Evolutionary conservation across 2,113 vertebrate genomes (phyloP).

Genomic region (Lasiurus cinereus): DNA sequence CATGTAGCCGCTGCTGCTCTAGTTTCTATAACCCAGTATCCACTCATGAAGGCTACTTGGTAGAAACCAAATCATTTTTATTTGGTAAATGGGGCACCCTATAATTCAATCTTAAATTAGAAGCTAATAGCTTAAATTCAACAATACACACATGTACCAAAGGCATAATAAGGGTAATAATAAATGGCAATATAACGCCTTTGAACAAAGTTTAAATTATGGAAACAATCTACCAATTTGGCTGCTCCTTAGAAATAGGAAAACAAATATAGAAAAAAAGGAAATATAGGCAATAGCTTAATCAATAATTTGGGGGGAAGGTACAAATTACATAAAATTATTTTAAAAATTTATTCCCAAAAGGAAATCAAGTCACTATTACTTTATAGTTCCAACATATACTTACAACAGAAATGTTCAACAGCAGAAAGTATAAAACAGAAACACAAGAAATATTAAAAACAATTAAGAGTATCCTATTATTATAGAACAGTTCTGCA

Average conservation of each 20-base stretch:
- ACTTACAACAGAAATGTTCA: not conserved
- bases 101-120: slow-evolving; percentile 48
- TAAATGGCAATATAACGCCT: slow-evolving; percentile 15
- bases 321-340: not conserved
- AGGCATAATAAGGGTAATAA: slow-evolving; percentile 33
- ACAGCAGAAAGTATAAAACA: slow-evolving; percentile 41
- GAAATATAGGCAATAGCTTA: not conserved
- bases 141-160: slow-evolving; percentile 7
- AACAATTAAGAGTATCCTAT: not conserved
- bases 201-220: slow-evolving; percentile 31
- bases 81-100: not conserved
- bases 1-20: not conserved
- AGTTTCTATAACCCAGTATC: not conserved
- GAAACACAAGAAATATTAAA: slow-evolving; percentile 1
- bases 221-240: slow-evolving; percentile 46
- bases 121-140: slow-evolving; percentile 47
- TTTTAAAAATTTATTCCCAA: not conserved
- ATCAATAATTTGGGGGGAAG: not conserved
- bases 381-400: slow-evolving; percentile 1
- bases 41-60: not conserved
- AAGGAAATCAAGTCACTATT: slow-evolving; percentile 2
- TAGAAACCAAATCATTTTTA: slow-evolving; percentile 52
- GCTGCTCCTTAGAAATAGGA: slow-evolving; percentile 34
- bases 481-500: slow-evolving; percentile 2
- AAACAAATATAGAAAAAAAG: not conserved